Evolutionary conservation across 2,797 vertebrate genomes (phyloP), one percentile per base, ranked within the genome.

Genomic region (Aselliscus stoliczkanus): DNA sequence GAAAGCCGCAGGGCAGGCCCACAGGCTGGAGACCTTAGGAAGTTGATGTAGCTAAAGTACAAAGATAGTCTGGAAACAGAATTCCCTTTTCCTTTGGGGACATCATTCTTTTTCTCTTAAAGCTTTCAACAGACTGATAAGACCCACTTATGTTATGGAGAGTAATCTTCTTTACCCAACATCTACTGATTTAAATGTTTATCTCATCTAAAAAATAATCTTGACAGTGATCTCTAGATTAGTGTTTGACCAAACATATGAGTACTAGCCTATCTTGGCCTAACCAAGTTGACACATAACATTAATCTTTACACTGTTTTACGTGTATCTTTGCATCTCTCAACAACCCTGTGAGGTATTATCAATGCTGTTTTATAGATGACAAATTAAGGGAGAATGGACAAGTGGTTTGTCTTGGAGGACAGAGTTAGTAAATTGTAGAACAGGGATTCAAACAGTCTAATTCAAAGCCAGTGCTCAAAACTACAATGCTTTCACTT

Each of bases 131-230:
- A 58, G 7, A 81, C 47, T 79, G 50, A 42, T 44, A 23, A 92
- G 27, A 17, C 8, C 34, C 9, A 54, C 9, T 10, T n/a, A 60
- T 3, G 17, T n/a, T 31, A 21, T 79, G 56, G n/a, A 54, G 34
- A 37, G 4, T 62, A 86, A 72, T 92, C 29, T 89, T 37, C 23
- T 93, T 92, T 81, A 58, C 20, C 77, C 64, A 90, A 75, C 54
- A 29, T 42, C 15, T 90, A 67, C 27, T 42, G 69, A 79, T 70
- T 96, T 92, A 92, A 90, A 90, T 69, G 15, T 95, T 87, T 44
- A 11, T 73, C 5, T 81, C 42, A 76, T 39, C 10, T 65, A 58
- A 93, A 79, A 67, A 70, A 34, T 34, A 88, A 69, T 15, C 25
- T 31, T 54, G 8, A 29, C 29, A 29, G 69, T 52, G 42, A 90